Percentiles rank a stretch among this genome's conserved stretches.
Evolutionary conservation across 2,888 invertebrate species (phyloP).

Genomic region (Colletes collaris): DNA sequence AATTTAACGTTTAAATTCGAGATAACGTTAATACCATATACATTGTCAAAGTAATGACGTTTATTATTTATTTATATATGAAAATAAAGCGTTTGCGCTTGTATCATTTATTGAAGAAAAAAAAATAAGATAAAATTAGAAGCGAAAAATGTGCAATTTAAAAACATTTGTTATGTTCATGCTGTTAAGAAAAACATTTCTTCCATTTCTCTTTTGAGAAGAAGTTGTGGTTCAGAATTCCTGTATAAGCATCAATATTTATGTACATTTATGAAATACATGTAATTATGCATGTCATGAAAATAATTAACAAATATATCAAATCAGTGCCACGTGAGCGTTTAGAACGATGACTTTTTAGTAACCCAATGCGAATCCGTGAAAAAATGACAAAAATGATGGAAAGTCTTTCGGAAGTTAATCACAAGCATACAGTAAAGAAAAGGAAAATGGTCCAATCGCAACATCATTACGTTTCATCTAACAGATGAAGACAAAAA

Average conservation of each 20-base stretch:
- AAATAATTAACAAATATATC: slow-evolving; percentile 59
- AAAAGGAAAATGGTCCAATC: slow-evolving; percentile 41
- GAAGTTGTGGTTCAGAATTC: slow-evolving; percentile 66
- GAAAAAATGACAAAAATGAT: slow-evolving; percentile 22
- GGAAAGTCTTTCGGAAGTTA: slow-evolving; percentile 19
- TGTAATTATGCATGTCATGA: slow-evolving; percentile 60
- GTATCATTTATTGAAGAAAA: not conserved
- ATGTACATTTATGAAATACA: slow-evolving; percentile 55
- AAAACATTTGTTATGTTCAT: slow-evolving; percentile 17
- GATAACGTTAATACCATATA: slow-evolving; percentile 6
- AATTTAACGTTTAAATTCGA: slow-evolving; percentile 16
- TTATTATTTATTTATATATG: slow-evolving; percentile 36
- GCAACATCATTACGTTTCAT: slow-evolving; percentile 45
- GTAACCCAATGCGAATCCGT: slow-evolving; percentile 32
- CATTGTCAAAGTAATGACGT: slow-evolving; percentile 17
- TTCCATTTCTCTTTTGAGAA: slow-evolving; percentile 12
- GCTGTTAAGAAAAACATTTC: slow-evolving; percentile 1
- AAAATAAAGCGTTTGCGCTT: slow-evolving; percentile 36
- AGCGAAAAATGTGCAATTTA: slow-evolving; percentile 33
- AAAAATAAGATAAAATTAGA: not conserved
- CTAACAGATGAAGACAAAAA: not conserved
- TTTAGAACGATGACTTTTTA: slow-evolving; percentile 63
- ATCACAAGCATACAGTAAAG: slow-evolving; percentile 21
- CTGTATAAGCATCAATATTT: slow-evolving; percentile 54
- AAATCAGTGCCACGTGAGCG: slow-evolving; percentile 68